These are phyloP conservation scores for Clarias macrocephalus DNA, from an alignment of 2,113 vertebrate species.

Conservation along the genomic window DNA sequence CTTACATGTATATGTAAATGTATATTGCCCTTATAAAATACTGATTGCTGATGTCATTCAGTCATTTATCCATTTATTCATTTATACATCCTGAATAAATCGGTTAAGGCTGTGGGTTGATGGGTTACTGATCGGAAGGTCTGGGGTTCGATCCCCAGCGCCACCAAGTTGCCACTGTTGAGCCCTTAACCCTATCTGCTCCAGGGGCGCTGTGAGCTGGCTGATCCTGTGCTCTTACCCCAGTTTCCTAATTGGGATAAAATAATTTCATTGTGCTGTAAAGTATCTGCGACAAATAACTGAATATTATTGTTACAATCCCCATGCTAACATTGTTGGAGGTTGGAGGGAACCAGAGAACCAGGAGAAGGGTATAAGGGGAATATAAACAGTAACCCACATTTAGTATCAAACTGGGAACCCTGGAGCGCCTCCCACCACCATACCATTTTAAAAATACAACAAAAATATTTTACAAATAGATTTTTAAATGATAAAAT, in stretches of 20 bases:
- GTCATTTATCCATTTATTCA: background rate
- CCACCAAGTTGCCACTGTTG: too few species aligned
- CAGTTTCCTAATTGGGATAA: too few species aligned
- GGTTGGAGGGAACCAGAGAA: background rate
- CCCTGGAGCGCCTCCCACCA: background rate
- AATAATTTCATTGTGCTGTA: too few species aligned
- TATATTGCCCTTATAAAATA: too few species aligned
- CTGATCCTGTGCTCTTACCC: too few species aligned
- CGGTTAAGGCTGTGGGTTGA: too few species aligned
- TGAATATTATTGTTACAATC: background rate
- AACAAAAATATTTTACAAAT: background rate
- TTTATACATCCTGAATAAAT: too few species aligned
- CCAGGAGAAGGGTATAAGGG: background rate
- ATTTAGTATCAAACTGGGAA: background rate
- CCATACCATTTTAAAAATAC: background rate
- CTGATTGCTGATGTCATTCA: background rate
- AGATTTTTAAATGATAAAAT: background rate
- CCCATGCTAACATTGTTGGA: background rate
- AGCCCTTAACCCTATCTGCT: too few species aligned
- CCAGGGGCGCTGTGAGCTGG: too few species aligned
- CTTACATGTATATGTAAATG: background rate
- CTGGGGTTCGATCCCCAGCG: too few species aligned
- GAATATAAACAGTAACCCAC: background rate
- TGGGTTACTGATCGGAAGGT: too few species aligned
- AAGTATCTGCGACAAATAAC: too few species aligned